phyloP scores from a whole-genome alignment of 2,888 invertebrate genomes.

The Anthoptus insignis region DNA sequence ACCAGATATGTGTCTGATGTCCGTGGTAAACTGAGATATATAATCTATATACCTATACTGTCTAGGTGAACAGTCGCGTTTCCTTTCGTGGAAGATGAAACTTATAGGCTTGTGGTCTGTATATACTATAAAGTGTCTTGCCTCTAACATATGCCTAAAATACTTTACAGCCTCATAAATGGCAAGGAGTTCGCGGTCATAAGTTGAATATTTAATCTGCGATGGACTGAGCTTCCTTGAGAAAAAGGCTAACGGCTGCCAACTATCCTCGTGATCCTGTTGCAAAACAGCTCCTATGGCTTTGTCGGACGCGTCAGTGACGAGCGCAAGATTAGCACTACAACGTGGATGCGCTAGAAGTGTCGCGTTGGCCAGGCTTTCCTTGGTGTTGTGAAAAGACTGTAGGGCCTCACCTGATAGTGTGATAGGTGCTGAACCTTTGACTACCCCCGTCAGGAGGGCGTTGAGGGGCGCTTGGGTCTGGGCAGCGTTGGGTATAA shows the following conservation, averaged over 20 bases:
- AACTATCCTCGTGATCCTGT: conserved; percentile 39
- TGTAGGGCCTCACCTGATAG: conserved; percentile 26
- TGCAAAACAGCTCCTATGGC: conserved; percentile 50
- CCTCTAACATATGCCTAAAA: conserved; percentile 63
- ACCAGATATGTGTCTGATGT: conserved; percentile 57
- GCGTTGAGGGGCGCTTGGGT: conserved; percentile 3
- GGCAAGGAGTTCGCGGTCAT: conserved; percentile 64
- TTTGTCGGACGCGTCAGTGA: conserved; percentile 51
- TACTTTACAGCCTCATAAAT: conserved; percentile 59
- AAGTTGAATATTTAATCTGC: conserved; percentile 58
- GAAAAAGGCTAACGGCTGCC: conserved; percentile 61
- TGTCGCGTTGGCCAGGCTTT: conserved; percentile 6
- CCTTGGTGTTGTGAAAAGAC: background rate
- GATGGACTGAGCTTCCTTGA: conserved; percentile 56
- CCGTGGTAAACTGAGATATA: conserved; percentile 58
- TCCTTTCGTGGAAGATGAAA: conserved; percentile 52
- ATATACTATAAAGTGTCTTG: conserved; percentile 51
- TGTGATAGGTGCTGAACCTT: conserved; percentile 55
- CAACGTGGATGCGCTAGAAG: conserved; percentile 45
- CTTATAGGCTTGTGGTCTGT: conserved; percentile 50
- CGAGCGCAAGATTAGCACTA: conserved; percentile 52
- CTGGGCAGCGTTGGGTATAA: conserved; percentile 41
- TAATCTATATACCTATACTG: conserved; percentile 44
- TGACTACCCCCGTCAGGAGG: conserved; percentile 52
- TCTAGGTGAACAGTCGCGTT: conserved; percentile 48